Evolutionary conservation across 2,113 vertebrate genomes (phyloP).

Genomic region (Entosphenus tridentatus): DNA sequence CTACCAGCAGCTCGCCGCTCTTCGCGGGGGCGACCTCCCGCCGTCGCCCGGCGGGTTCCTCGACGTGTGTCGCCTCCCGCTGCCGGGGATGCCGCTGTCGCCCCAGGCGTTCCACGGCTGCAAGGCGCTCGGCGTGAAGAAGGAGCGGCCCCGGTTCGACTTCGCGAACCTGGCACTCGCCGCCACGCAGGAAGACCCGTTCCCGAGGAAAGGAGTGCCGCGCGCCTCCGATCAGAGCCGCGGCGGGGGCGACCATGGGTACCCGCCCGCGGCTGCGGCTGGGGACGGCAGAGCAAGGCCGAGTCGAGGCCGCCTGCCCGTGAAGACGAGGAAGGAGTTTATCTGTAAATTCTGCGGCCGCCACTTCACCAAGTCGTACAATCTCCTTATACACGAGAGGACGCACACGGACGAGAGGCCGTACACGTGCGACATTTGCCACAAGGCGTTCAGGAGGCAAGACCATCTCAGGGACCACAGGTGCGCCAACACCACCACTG

Average conservation of each 20-base stretch:
- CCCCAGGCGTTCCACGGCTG: not conserved
- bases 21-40: not conserved
- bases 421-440: slow-evolving; percentile 94
- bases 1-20: slow-evolving; percentile 24
- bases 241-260: slow-evolving; percentile 41
- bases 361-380: slow-evolving; percentile 97
- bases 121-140: not conserved
- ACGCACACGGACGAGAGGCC: slow-evolving; percentile 89
- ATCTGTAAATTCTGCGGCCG: slow-evolving; percentile 97
- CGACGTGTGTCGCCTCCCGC: not conserved
- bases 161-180: slow-evolving; percentile 85
- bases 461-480: slow-evolving; percentile 94
- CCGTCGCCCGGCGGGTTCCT: not conserved
- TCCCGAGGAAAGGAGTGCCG: not conserved
- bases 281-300: slow-evolving; percentile 73
- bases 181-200: slow-evolving; percentile 71
- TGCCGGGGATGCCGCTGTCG: not conserved
- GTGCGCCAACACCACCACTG: slow-evolving; percentile 18
- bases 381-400: slow-evolving; percentile 87
- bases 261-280: slow-evolving; percentile 36
- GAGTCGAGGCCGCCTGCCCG: slow-evolving; percentile 59
- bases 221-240: slow-evolving; percentile 18
- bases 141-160: slow-evolving; percentile 53
- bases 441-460: slow-evolving; percentile 93
- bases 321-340: slow-evolving; percentile 98